phyloP scores from a whole-genome alignment of 2,113 vertebrate species.

The Microtus oregoni region DNA sequence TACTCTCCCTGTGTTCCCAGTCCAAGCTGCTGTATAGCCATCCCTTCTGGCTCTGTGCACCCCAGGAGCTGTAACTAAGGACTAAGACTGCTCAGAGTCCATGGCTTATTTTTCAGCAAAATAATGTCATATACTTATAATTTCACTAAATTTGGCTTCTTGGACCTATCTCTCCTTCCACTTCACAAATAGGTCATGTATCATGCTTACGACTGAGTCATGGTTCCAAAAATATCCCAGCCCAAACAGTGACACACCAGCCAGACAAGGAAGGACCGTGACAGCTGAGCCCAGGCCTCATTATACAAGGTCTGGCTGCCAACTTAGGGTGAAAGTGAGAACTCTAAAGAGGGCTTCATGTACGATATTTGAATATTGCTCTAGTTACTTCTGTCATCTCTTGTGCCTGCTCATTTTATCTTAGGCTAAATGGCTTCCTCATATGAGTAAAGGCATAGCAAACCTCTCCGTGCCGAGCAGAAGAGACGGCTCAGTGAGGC shows the following conservation, averaged over 20 bases:
- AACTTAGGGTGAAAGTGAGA: not conserved
- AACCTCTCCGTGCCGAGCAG: not conserved
- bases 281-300: not conserved
- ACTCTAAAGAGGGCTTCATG: not conserved
- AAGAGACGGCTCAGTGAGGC: not conserved
- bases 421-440: not conserved
- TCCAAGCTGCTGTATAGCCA: not conserved
- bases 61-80: not conserved
- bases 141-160: not conserved
- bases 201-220: not conserved
- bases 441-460: not conserved
- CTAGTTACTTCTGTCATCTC: not conserved
- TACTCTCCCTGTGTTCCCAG: not conserved
- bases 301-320: not conserved
- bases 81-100: not conserved
- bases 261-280: not conserved
- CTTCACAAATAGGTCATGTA: not conserved
- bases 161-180: not conserved
- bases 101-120: not conserved
- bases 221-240: not conserved
- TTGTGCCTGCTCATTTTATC: not conserved
- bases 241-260: not conserved
- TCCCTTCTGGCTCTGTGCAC: not conserved
- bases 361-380: not conserved
- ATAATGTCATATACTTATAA: not conserved